Evolutionary conservation across 2,113 vertebrate species (phyloP), one percentile per base, ranked within the genome.

Genomic region (Coptodon rendalli): DNA sequence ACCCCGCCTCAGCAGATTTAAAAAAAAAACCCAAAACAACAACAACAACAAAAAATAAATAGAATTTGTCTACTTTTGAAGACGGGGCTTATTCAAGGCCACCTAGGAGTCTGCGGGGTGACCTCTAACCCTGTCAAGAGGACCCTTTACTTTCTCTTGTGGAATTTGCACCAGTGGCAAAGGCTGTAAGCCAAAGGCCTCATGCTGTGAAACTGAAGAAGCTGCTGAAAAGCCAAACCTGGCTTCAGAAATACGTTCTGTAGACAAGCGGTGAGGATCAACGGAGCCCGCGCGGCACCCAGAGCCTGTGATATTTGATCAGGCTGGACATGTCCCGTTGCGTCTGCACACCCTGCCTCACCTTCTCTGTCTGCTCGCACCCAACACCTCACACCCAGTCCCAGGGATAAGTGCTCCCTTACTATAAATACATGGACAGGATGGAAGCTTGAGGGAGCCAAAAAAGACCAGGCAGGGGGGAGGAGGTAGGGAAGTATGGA

Each of bases 141-240:
- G 61, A 87, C 87, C 85, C 78, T 93, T 92, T 85, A 95, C 95
- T 96, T 95, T 95, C 95, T 86, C 90, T 80, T 29, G 24, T 93
- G 95, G 96, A 96, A 96, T 96, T 91, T 95, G 94, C 93, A 93
- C 52, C 88, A 90, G 93, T 95, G 90, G 93, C 94, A 94, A 85
- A 93, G 94, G 88, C 92, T 89, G 87, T 83, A 90, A 89, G 89
- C 86, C 90, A 29, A 87, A 81, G 86, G 91, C 91, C 93, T 87
- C 87, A 50, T 83, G 94, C 88, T 89, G 86, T 95, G 96, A 95
- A 97, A 97, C 91, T 14, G 54, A 93, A 97, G 95, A 95, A 89
- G 93, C 93, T 93, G 93, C 93, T 95, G 96, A 95, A 94, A 96
- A 96, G 95, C 90, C 93, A 96, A 97, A 96, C 94, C 95, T 92